Conservation (phyloP, 2,888 invertebrate species). For the Hemaris fuciformis region DNA sequence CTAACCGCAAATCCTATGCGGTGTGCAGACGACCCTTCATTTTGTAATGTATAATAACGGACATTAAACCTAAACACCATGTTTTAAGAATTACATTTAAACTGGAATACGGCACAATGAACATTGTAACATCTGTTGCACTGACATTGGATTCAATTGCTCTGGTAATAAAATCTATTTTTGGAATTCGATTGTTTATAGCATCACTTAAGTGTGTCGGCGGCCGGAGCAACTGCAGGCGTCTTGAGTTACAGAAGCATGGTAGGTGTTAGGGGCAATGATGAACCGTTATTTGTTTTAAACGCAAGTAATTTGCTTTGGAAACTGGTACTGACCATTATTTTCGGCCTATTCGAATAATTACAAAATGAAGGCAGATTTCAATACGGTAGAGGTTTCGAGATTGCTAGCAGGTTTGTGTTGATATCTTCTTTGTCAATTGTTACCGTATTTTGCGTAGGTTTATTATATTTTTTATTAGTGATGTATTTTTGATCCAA, state of each 20-base stretch:
- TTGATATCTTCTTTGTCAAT: neutral
- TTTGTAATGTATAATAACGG: slow-evolving; percentile 33
- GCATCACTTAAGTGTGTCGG: slow-evolving; percentile 60
- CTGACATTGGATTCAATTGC: slow-evolving; percentile 73
- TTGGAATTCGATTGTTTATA: slow-evolving; percentile 66
- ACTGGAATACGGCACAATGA: slow-evolving; percentile 46
- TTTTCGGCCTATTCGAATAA: neutral
- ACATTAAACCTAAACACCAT: slow-evolving; percentile 45
- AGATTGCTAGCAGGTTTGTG: neutral
- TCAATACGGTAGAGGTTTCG: neutral
- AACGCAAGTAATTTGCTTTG: neutral
- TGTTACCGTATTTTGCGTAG: too few relatives aligned
- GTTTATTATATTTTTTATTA: too few relatives aligned
- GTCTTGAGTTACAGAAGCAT: slow-evolving; percentile 64
- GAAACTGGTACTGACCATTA: neutral
- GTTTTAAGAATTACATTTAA: slow-evolving; percentile 49
- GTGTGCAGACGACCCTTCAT: slow-evolving; percentile 40
- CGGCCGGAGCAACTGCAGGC: slow-evolving; percentile 61
- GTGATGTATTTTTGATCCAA: neutral
- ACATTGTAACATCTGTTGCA: slow-evolving; percentile 51
- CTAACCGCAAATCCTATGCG: slow-evolving; percentile 53
- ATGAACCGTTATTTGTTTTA: slow-evolving; percentile 56
- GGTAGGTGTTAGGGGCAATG: slow-evolving; percentile 57
- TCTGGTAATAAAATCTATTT: slow-evolving; percentile 71
- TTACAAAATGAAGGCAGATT: neutral